Evolutionary conservation across 2,113 vertebrate species (phyloP).

Genomic region (Neogale vison): DNA sequence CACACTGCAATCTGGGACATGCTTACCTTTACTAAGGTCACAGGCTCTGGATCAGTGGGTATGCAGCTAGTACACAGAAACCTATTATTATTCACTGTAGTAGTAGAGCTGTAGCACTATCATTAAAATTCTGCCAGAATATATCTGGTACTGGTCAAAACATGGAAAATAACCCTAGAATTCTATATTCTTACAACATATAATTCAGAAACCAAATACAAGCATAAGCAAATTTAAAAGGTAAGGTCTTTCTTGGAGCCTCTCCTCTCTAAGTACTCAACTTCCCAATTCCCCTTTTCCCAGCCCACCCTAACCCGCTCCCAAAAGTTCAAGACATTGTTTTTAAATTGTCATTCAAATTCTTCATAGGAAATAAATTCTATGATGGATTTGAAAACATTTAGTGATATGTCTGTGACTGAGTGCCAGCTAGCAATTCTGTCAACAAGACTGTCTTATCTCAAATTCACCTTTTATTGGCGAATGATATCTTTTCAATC

Average conservation of each 20-base stretch:
- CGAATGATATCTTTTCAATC: slow-evolving; percentile 20
- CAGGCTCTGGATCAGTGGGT: slow-evolving; percentile 33
- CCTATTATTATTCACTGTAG: slow-evolving; percentile 41
- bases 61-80: slow-evolving; percentile 56
- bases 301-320: neutral
- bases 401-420: neutral
- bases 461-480: slow-evolving; percentile 35
- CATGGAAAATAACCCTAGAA: slow-evolving; percentile 56
- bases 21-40: slow-evolving; percentile 64
- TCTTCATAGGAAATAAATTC: neutral
- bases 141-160: slow-evolving; percentile 60
- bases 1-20: slow-evolving; percentile 54
- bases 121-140: slow-evolving; percentile 60
- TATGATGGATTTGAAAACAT: slow-evolving; percentile 1
- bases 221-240: neutral
- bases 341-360: slow-evolving; percentile 33
- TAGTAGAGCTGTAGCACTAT: slow-evolving; percentile 26
- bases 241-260: neutral
- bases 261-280: neutral
- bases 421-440: neutral
- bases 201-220: slow-evolving; percentile 52
- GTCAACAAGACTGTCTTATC: neutral
- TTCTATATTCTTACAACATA: neutral
- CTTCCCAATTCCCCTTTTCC: neutral
- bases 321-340: neutral